Conservation (phyloP, 2,113 vertebrate species). For the Pluvianellus socialis region DNA sequence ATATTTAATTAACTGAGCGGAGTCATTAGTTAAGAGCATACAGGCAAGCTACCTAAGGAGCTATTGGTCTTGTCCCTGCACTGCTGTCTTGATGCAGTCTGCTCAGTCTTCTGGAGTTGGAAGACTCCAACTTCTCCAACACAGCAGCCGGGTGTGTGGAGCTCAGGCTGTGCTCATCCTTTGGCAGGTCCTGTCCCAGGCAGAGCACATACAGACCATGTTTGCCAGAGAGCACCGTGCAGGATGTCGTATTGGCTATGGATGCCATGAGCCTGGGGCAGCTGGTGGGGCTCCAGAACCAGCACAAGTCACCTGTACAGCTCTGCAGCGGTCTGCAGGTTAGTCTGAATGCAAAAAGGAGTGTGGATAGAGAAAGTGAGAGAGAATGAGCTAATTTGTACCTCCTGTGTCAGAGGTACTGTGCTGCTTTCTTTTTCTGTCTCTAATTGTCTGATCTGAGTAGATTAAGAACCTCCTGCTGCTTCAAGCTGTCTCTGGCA, state of each 20-base stretch:
- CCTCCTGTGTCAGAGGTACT: neutral
- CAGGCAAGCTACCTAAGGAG: neutral
- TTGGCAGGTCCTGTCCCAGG: neutral
- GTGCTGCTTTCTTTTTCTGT: neutral
- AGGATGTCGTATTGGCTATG: neutral
- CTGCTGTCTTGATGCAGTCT: neutral
- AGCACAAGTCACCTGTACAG: neutral
- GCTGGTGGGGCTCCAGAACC: neutral
- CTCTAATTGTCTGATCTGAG: neutral
- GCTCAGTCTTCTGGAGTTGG: no score
- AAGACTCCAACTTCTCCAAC: neutral
- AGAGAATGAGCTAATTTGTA: neutral
- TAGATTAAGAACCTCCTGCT: slow-evolving; percentile 2
- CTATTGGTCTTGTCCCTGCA: neutral
- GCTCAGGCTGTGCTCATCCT: neutral
- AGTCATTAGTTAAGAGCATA: neutral
- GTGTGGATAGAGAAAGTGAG: neutral
- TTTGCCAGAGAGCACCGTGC: neutral
- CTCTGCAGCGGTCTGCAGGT: neutral
- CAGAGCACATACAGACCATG: neutral
- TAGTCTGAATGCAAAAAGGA: neutral
- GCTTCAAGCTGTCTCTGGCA: neutral
- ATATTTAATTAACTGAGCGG: neutral
- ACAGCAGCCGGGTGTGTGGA: neutral
- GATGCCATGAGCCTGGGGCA: neutral